A percentile compares a stretch with the other conserved stretches of the same genome.
Conservation (phyloP, 2,888 invertebrate genomes). For the Oxytorus armatus region DNA sequence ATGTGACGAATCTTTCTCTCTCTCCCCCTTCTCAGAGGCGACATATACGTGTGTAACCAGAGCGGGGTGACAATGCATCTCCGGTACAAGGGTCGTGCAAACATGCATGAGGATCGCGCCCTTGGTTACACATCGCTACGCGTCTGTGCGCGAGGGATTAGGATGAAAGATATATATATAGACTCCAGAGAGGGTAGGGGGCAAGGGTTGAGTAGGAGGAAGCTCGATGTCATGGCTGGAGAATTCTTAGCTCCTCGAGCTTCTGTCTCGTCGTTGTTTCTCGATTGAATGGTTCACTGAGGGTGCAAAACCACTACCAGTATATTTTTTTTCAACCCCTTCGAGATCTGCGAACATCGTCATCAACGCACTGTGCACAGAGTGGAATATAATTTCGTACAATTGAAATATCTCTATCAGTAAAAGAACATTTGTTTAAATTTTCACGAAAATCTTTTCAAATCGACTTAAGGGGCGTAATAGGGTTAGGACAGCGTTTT, state of each 20-base stretch:
- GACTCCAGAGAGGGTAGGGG: neutral
- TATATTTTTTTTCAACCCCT: constrained; percentile 3
- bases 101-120: constrained; percentile 58
- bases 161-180: constrained; percentile 7
- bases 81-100: constrained; percentile 64
- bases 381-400: neutral
- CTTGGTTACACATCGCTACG: constrained; percentile 34
- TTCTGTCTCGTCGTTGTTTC: constrained; percentile 21
- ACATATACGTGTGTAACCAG: constrained; percentile 22
- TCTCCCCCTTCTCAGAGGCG: constrained; percentile 7
- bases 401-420: too few relatives aligned
- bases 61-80: constrained; percentile 63
- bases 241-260: constrained; percentile 11
- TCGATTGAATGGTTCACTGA: constrained; percentile 25
- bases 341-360: neutral
- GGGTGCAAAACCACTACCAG: neutral
- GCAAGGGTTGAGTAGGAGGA: neutral
- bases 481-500: too few relatives aligned
- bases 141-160: constrained; percentile 21
- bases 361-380: too few relatives aligned
- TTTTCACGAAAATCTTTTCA: too few relatives aligned
- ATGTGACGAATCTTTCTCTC: constrained; percentile 3
- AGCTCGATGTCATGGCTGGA: constrained; percentile 7
- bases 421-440: too few relatives aligned
- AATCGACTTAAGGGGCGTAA: too few relatives aligned